Evolutionary conservation across 2,888 invertebrate species (phyloP), one percentile per base, ranked within the genome.

Genomic region (Strigamia maritima): DNA sequence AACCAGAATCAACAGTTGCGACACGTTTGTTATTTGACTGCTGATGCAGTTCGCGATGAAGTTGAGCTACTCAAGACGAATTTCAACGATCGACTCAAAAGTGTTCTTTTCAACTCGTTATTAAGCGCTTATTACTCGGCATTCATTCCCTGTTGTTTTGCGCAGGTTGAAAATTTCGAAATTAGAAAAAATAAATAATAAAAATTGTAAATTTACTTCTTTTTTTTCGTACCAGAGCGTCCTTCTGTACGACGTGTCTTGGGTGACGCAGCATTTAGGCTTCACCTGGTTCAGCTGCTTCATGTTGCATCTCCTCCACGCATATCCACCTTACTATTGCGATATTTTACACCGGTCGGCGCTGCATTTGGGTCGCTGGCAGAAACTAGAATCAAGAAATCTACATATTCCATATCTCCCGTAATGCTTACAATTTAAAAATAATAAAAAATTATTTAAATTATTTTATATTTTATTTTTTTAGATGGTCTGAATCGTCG

Each of bases 291-390:
- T 94, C 80, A 93, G 94, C 54, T 91, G 94, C 82, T 93, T 94
- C 85, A 92, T 92, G 2, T 91, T 95, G 84, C 91, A 93, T 84
- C 89, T 91, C 1, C 89, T 90, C 6, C 93, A 94, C 82, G 89
- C 89, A 81, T 89, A 90, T 83, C 90, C 91, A 38, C 88, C 91
- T 7, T 88, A 89, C 81, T 94, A 94, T 85, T 92, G 94, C 84
- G 97, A 98, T 88, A 91, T 93, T 44, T 88, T 97, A 81, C 98
- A 98, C 86, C 90, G 94, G 83, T 92, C 95, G 80, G 93, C 97
- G 0, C 87, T 94, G 76, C 98, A 98, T 87, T 89, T 98, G 76
- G 97, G 97, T 3, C 88, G 89, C 80, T 95, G 95, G 92, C 89
- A 89, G 40, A 87, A 89, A 83, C 86, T 91, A 38, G 90, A 90